Percentiles rank a stretch among this genome's conserved stretches.
Conservation (phyloP, 1,140 invertebrate genomes). For the Papilio helenus region DNA sequence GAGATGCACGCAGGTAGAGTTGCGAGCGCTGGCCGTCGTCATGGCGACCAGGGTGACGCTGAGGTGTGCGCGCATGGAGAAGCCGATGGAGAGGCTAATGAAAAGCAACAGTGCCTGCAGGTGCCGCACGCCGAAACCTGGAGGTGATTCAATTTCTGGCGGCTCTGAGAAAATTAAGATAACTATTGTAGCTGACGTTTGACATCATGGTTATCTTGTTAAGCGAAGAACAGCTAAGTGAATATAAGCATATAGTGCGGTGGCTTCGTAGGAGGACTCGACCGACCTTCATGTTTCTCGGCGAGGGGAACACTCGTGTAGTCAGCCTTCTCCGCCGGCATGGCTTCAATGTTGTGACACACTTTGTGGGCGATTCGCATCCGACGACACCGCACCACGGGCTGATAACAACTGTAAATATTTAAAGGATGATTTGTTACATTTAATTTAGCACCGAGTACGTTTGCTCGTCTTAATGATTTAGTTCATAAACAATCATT, state of each 20-base stretch:
- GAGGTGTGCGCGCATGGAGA: slow-evolving; percentile 85
- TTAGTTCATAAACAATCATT: not conserved
- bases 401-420: slow-evolving; percentile 22
- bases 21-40: slow-evolving; percentile 66
- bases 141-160: slow-evolving; percentile 31
- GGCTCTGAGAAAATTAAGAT: not conserved
- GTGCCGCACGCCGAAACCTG: slow-evolving; percentile 85
- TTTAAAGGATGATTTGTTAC: not conserved
- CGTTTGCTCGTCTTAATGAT: not conserved
- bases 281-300: slow-evolving; percentile 45
- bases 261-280: not conserved
- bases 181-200: too few species aligned
- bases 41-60: slow-evolving; percentile 89
- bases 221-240: too few species aligned
- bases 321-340: slow-evolving; percentile 57
- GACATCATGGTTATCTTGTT: too few species aligned
- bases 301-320: slow-evolving; percentile 46
- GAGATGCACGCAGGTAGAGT: slow-evolving; percentile 1
- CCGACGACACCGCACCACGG: not conserved
- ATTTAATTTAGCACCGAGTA: slow-evolving; percentile 6
- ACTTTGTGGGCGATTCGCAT: not conserved
- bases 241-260: not conserved
- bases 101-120: slow-evolving; percentile 85
- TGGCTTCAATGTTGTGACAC: slow-evolving; percentile 29
- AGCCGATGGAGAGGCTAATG: slow-evolving; percentile 84